Percentiles rank a stretch among this genome's conserved stretches.
Conservation (phyloP, 2,113 vertebrate species). For the Percina caprodes region DNA sequence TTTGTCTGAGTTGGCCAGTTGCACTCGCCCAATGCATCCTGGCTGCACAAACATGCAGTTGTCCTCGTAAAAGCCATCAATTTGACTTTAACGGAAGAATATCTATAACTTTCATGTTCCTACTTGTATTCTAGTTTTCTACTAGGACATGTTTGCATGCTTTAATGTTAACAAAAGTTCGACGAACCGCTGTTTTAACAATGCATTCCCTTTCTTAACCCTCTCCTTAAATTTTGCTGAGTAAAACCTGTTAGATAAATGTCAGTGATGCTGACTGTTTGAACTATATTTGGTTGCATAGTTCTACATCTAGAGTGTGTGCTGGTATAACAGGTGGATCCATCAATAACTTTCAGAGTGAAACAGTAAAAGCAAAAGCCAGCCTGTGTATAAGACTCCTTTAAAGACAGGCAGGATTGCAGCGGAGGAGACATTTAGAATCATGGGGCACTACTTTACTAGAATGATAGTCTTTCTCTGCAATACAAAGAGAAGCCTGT, state of each 20-base stretch:
- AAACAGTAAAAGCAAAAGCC: not conserved
- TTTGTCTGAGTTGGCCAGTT: no score
- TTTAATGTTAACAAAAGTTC: no score
- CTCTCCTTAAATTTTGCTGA: not conserved
- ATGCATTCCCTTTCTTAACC: no score
- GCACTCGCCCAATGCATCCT: not conserved
- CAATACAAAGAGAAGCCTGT: constrained; percentile 12
- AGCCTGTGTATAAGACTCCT: not conserved
- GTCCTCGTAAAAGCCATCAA: not conserved
- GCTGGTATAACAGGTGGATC: not conserved
- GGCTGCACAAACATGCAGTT: not conserved
- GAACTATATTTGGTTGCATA: not conserved
- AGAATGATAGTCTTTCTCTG: not conserved
- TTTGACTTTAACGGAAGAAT: no score
- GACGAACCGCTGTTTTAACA: no score
- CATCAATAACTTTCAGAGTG: not conserved
- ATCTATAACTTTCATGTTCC: no score
- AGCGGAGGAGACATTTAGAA: not conserved
- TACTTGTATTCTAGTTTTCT: no score
- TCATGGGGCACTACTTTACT: not conserved
- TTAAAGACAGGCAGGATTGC: not conserved
- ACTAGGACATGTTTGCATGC: no score
- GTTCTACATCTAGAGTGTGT: not conserved
- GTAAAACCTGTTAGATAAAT: not conserved
- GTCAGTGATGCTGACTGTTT: not conserved